Evolutionary conservation across 2,113 vertebrate species (phyloP), one percentile per base, ranked within the genome.

Genomic region (Neopipo cinnamomea): DNA sequence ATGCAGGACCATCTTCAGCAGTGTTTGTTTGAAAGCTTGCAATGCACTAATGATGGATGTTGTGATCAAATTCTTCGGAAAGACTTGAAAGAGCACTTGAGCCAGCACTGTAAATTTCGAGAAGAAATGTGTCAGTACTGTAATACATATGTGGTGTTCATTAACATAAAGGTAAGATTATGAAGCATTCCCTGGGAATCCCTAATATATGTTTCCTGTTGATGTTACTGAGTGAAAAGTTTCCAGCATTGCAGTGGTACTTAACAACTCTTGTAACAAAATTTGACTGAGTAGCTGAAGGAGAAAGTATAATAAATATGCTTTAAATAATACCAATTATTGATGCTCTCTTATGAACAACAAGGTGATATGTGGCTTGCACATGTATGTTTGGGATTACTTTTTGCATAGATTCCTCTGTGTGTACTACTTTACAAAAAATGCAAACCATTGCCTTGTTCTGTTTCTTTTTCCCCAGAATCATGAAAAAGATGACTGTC

Each of bases 1-100:
- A 96, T 93, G 37, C 97, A 99, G 99, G 98, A 98, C 35, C 99
- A 99, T 68, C 98, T 99, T 63, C 98, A 97, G 53, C 97, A 98
- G 53, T 99, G 99, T 90, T 76, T 92, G 21, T 98, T 98, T 92
- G 98, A 99, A 95, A 77, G 52, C 0, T 65, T 98, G 72, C 95
- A 67, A 0, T 99, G 99, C 91, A 93, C 94, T 42, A 98, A 98
- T 22, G 93, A 98, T 71, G 97, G 96, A 41, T 99, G 99, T 72
- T 90, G 4, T n/a, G 98, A 98, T 35, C 89, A 92, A 35, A 78
- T 98, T 81, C 95, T 97, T 52, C 98, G 98, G 56, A 98, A 96
- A 86, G 97, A 98, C 50, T 39, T 99, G 85, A 93, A 97, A 58
- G 97, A 98, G 21, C 99, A 99, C 58, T 72, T 98, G 82, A 96